Evolutionary conservation across 2,888 invertebrate species (phyloP).

Genomic region (Fragum fragum): DNA sequence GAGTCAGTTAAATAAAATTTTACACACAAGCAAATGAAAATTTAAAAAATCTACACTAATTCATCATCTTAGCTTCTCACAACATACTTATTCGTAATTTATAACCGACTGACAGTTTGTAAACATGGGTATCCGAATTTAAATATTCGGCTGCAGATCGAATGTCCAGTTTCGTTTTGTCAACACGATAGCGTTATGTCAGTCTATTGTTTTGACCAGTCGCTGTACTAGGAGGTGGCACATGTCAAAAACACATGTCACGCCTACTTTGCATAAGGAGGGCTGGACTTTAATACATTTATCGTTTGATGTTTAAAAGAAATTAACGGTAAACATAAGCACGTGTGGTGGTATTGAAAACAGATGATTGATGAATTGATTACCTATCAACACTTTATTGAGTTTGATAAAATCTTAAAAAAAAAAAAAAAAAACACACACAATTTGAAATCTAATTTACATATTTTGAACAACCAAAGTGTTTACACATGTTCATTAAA

Average conservation of each 20-base stretch:
- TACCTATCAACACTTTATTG: too few species aligned
- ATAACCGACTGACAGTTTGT: slow-evolving; percentile 19
- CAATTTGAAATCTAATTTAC: too few species aligned
- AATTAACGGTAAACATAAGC: slow-evolving; percentile 32
- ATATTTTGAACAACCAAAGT: too few species aligned
- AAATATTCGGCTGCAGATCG: slow-evolving; percentile 27
- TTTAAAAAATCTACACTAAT: slow-evolving; percentile 49
- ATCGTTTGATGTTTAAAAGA: slow-evolving; percentile 42
- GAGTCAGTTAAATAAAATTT: slow-evolving; percentile 56
- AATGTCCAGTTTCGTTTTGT: slow-evolving; percentile 46
- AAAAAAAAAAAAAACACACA: too few species aligned
- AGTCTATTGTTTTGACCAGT: slow-evolving; percentile 71
- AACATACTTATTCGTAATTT: slow-evolving; percentile 21
- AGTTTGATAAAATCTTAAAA: too few species aligned
- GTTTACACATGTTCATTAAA: too few species aligned
- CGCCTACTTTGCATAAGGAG: slow-evolving; percentile 61
- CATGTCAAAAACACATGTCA: slow-evolving; percentile 70
- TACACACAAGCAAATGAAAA: slow-evolving; percentile 34
- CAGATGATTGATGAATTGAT: too few species aligned
- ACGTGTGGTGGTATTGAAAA: background rate
- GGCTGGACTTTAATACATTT: slow-evolving; percentile 67
- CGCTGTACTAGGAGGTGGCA: slow-evolving; percentile 64
- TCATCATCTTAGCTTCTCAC: slow-evolving; percentile 20
- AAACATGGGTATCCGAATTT: background rate
- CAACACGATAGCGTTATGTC: slow-evolving; percentile 53